Conservation (phyloP, 2,113 vertebrate genomes). For the Microcebus jonahi region DNA sequence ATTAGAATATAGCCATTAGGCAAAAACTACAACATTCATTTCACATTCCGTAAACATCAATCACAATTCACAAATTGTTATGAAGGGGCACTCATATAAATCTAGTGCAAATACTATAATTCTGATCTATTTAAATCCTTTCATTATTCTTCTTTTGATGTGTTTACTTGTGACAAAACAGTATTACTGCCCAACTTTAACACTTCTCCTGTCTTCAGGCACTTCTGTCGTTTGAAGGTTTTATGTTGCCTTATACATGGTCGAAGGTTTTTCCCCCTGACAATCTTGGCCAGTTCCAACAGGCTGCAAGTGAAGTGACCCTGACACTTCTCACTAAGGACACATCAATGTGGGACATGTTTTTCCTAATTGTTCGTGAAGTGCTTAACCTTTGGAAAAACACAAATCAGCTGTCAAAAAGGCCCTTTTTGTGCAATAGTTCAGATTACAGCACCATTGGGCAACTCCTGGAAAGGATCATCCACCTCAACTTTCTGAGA, state of each 20-base stretch:
- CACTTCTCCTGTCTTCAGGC: neutral
- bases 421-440: neutral
- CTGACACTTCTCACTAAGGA: neutral
- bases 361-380: neutral
- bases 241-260: neutral
- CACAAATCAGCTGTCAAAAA: neutral
- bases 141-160: neutral
- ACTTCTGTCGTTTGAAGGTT: neutral
- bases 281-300: neutral
- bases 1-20: neutral
- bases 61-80: neutral
- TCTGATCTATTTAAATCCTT: neutral
- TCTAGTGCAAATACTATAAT: neutral
- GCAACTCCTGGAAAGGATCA: neutral
- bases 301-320: neutral
- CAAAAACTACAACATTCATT: neutral
- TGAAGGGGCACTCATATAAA: neutral
- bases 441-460: neutral
- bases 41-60: neutral
- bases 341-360: fast-evolving
- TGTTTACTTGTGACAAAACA: neutral
- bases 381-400: neutral
- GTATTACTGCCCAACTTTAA: neutral
- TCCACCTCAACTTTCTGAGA: neutral
- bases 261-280: neutral